Conservation (phyloP, 1,140 invertebrate species). For the Caenorhabditis inopinata region DNA sequence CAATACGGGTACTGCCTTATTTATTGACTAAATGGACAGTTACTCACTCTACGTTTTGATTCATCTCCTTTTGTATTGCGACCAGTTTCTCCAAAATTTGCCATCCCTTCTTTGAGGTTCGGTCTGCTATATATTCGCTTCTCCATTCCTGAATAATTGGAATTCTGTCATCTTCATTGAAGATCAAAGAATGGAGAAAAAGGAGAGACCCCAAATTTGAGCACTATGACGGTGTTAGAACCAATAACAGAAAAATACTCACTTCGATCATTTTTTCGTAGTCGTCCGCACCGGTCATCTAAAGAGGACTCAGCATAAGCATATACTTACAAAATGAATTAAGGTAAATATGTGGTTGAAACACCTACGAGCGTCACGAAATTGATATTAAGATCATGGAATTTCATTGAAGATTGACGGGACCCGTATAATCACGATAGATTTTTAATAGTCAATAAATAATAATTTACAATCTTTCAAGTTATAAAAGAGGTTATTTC, state of each 20-base stretch:
- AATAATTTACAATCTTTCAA: too few relatives aligned
- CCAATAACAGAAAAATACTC: neutral
- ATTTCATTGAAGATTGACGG: neutral
- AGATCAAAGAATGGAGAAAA: too few relatives aligned
- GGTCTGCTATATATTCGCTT: neutral
- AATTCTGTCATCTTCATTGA: too few relatives aligned
- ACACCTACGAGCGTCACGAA: too few relatives aligned
- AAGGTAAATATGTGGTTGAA: too few relatives aligned
- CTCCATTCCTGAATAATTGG: slow-evolving; percentile 22
- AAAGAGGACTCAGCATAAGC: too few relatives aligned
- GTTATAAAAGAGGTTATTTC: too few relatives aligned
- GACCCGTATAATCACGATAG: neutral
- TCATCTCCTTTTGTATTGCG: neutral
- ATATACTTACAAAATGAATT: too few relatives aligned
- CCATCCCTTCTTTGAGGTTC: neutral
- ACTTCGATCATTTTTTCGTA: neutral
- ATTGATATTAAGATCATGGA: neutral
- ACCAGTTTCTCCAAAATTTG: neutral
- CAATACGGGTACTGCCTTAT: neutral
- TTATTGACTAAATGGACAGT: too few relatives aligned
- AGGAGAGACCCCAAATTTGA: too few relatives aligned
- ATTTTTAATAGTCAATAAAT: neutral
- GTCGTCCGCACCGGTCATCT: neutral
- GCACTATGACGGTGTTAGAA: too few relatives aligned
- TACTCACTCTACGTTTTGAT: neutral